These are phyloP conservation scores for Potamarius usumacintae DNA, from an alignment of 2,113 vertebrate genomes.

Conservation along the genomic window DNA sequence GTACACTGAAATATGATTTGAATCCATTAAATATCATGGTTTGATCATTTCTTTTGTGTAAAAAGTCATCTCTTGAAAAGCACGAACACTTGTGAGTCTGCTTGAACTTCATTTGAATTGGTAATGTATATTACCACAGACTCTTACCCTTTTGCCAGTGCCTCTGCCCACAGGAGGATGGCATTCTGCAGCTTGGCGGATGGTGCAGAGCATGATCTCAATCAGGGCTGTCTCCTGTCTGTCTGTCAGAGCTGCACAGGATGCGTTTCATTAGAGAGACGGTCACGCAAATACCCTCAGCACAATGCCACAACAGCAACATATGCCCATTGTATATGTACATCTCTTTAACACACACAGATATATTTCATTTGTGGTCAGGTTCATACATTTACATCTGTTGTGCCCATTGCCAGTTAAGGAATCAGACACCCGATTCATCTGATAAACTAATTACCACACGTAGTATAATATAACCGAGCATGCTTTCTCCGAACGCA, in stretches of 20 bases:
- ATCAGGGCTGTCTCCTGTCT: slow-evolving; percentile 96
- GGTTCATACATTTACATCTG: background rate
- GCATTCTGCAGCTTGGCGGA: slow-evolving; percentile 96
- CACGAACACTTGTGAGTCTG: background rate
- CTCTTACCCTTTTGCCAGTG: slow-evolving; percentile 93
- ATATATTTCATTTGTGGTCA: background rate
- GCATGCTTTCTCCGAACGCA: background rate
- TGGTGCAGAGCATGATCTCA: slow-evolving; percentile 98
- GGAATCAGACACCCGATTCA: background rate
- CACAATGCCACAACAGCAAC: background rate
- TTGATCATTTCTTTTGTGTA: background rate
- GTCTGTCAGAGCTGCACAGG: slow-evolving; percentile 85
- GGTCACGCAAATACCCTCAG: background rate
- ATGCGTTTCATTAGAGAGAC: background rate
- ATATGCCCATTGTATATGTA: background rate
- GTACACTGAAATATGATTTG: background rate
- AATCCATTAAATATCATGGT: background rate
- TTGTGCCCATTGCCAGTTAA: background rate
- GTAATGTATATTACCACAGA: background rate
- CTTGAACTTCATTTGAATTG: background rate
- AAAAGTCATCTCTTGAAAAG: background rate
- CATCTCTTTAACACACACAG: background rate
- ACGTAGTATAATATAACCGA: background rate
- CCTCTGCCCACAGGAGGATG: slow-evolving; percentile 97
- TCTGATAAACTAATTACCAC: background rate